Conservation (phyloP, 2,888 invertebrate species). For the Tenthredo mesomela region DNA sequence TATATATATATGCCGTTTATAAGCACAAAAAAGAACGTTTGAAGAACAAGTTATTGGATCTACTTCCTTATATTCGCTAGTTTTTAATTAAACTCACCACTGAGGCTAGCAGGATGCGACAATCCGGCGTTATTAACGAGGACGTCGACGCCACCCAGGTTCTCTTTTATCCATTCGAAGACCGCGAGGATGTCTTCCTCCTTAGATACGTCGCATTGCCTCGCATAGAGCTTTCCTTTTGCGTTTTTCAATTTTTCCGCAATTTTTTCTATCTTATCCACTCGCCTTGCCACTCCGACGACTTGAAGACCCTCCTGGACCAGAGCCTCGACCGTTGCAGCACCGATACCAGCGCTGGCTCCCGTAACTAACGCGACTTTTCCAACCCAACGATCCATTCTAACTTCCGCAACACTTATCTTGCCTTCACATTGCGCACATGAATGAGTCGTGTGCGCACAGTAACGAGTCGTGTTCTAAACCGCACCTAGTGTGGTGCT, state of each 20-base stretch:
- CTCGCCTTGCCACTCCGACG: slow-evolving; percentile 79
- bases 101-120: slow-evolving; percentile 50
- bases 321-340: slow-evolving; percentile 77
- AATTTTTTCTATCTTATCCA: slow-evolving; percentile 76
- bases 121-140: slow-evolving; percentile 83
- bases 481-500: too few relatives aligned
- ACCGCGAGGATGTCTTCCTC: slow-evolving; percentile 80
- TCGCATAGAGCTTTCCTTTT: slow-evolving; percentile 73
- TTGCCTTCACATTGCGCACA: too few relatives aligned
- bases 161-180: slow-evolving; percentile 79
- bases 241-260: slow-evolving; percentile 57
- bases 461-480: too few relatives aligned
- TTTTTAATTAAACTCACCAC: not conserved
- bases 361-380: slow-evolving; percentile 84
- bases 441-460: too few relatives aligned
- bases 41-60: not conserved
- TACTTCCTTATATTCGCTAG: not conserved
- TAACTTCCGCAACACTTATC: slow-evolving; percentile 8
- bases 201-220: slow-evolving; percentile 80
- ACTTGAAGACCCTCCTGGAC: slow-evolving; percentile 80
- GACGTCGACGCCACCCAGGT: slow-evolving; percentile 80
- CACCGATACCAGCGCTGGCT: slow-evolving; percentile 83
- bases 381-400: slow-evolving; percentile 82
- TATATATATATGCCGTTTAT: too few relatives aligned
- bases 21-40: too few relatives aligned